phyloP scores from a whole-genome alignment of 2,888 invertebrate genomes.

The Xanthia icteritia region DNA sequence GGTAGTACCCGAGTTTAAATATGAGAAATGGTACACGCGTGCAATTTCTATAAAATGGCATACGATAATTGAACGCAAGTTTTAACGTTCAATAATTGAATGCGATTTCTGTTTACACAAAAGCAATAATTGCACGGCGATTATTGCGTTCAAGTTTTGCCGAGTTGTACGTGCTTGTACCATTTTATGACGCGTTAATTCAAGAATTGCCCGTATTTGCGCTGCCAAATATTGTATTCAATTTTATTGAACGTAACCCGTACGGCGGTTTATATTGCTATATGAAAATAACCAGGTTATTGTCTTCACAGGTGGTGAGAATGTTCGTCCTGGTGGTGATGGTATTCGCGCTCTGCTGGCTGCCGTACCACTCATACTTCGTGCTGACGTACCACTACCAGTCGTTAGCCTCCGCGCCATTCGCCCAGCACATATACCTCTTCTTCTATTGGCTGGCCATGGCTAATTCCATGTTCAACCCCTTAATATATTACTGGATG shows the following conservation, averaged over 20 bases:
- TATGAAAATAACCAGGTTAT: slow-evolving; percentile 1
- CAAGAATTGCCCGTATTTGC: background rate
- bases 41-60: background rate
- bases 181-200: background rate
- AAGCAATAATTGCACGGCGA: background rate
- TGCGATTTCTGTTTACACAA: background rate
- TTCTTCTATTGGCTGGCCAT: slow-evolving; percentile 97
- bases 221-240: background rate
- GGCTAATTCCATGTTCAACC: slow-evolving; percentile 98
- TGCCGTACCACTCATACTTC: slow-evolving; percentile 96
- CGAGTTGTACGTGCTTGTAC: background rate
- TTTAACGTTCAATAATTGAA: background rate
- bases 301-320: slow-evolving; percentile 93
- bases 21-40: too few species aligned
- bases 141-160: background rate
- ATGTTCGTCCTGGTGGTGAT: slow-evolving; percentile 96
- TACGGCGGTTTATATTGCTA: background rate
- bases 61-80: background rate
- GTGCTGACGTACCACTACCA: slow-evolving; percentile 92
- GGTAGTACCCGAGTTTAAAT: too few species aligned
- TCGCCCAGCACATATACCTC: slow-evolving; percentile 95
- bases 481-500: slow-evolving; percentile 98
- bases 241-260: too few species aligned
- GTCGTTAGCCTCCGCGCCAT: slow-evolving; percentile 92
- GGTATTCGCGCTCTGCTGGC: slow-evolving; percentile 96